Base-by-base conservation (phyloP, 2,888 invertebrate species). In the Venusia cambrica region DNA sequence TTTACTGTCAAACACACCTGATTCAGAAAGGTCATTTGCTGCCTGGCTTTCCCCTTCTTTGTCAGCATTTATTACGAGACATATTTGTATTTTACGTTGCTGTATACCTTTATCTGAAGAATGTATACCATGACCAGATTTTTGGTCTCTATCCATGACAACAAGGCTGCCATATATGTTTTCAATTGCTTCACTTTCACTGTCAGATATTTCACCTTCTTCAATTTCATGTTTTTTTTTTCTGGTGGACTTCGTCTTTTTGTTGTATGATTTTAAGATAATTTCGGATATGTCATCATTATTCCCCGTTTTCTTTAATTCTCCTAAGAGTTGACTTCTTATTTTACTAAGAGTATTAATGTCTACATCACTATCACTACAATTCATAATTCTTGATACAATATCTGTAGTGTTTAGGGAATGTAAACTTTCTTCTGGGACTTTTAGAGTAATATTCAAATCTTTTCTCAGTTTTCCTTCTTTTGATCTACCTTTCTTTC, bases 121-220 rank as follows among this genome's bases (percentile, higher is more conserved):
- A 18, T 46, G 39, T 46, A 63, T 58, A n/a, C 14, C 34, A 9
- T 35, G 32, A 14, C 31, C 18, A 15, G 45, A 45, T 12, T 29
- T 34, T 17, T 54, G 52, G 31, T 55, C 59, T 33, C 64, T 60
- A 27, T 74, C 72, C 4, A 67, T 48, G 8, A 77, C 55, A 2
- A 79, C 65, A 37, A 84, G 56, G 45, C 73, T 83, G 9, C 81
- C 78, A 40, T 84, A 87, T 26, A 87, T 66, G 40, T 67, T 84
- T 57, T 76, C 72, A 41, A 85, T 85, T 2, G 73, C 65, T 57
- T 87, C 84, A 57, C 84, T 85, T 52, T 81, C 87, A 53, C 85
- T 84, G 31, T 87, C 87, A 4, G 85, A 84, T 20, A 87, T 43
- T 58, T 87, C 87, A 2, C 87, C 87, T 57, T 87, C 85, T 57